Evolutionary conservation across 1,140 invertebrate genomes (phyloP), one percentile per base, ranked within the genome.

Genomic region (Tachypleus tridentatus): DNA sequence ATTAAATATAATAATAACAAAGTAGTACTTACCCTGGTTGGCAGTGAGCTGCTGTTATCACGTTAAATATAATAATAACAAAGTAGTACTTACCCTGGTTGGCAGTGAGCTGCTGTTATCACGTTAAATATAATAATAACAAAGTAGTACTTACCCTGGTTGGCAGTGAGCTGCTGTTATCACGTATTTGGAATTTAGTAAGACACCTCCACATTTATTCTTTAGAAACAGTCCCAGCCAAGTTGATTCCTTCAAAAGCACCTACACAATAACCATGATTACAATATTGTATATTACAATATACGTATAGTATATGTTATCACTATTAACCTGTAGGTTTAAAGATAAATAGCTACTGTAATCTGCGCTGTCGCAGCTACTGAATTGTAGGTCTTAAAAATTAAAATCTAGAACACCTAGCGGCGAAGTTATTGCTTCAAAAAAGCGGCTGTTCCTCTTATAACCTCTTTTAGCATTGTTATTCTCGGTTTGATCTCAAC

Each of bases 211-310:
- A 73, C 91, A 95, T 77, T 96, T 96, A 75, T 94, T 93, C 75
- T 94, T 94, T n/a, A 89, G 91, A 74, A 94, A 93, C 1, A 95
- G 81, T 3, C 91, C 91, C 51, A 95, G 79, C 90, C 91, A 94
- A 0, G 91, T 93, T 3, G 90, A 87, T 76, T 96, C 92, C 61
- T 89, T 82, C 0, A 96, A 87, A 29, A 94, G 77, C 3, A 92
- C 70, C 68, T 72, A 4, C 10, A 63, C 54, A 64, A 60, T 5
- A 62, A 52, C 6, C 7, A 54, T 47, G 58, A 5, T 48, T 11
- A 10, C 8, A 6, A 49, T 57, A 5, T 63, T 63, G n/a, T 59
- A 49, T 60, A 49, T 5, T n/a, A 58, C 8, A 58, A 58, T 10
- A 58, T 10, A 60, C 3, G 8, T 10, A 9, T 4, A 9, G 8